phyloP scores from a whole-genome alignment of 2,888 invertebrate species.

The Syrista parreyssii region DNA sequence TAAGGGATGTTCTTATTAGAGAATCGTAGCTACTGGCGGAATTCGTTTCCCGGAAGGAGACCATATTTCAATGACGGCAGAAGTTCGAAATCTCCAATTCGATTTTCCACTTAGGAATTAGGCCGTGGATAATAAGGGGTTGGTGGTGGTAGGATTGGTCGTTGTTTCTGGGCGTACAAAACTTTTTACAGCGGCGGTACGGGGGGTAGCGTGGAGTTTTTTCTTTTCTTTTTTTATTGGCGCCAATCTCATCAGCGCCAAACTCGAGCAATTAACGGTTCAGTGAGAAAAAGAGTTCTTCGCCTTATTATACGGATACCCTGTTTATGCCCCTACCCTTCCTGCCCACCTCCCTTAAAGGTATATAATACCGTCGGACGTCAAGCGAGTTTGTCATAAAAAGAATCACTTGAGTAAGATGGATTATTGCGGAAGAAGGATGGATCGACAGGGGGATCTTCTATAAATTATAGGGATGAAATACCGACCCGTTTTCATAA shows the following conservation, averaged over 20 bases:
- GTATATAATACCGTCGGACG: neutral
- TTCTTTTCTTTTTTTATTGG: neutral
- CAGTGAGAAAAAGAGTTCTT: neutral
- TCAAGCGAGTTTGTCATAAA: neutral
- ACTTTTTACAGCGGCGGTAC: neutral
- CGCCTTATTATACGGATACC: neutral
- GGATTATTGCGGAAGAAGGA: neutral
- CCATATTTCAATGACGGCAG: neutral
- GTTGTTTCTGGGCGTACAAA: neutral
- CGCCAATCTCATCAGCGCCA: neutral
- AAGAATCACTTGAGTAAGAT: neutral
- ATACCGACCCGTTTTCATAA: neutral
- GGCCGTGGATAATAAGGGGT: neutral
- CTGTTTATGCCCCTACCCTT: neutral
- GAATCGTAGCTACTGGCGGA: neutral
- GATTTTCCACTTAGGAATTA: neutral
- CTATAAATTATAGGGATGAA: neutral
- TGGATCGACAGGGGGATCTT: neutral
- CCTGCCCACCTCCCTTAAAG: neutral
- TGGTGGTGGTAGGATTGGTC: neutral
- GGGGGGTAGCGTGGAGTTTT: neutral
- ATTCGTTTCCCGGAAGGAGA: too few species aligned
- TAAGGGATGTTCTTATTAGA: neutral
- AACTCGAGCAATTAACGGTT: neutral
- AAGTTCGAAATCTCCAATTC: neutral